Conservation (phyloP, 1,140 invertebrate species). For the Chrysomallon squamiferum region DNA sequence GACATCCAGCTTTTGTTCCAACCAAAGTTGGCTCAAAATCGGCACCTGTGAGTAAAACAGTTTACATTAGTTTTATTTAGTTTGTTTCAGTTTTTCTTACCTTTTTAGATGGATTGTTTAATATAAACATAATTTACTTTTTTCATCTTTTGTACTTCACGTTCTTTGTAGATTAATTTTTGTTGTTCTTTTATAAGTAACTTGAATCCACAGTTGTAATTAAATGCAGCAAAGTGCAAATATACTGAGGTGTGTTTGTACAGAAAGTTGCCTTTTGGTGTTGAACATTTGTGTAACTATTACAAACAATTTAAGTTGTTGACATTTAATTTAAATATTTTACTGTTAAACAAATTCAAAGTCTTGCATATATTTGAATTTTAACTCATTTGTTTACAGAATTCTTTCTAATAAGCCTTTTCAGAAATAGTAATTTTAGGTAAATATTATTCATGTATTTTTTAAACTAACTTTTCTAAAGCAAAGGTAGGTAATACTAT, state of each 20-base stretch:
- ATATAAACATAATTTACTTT: background rate
- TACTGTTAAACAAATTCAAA: too few relatives aligned
- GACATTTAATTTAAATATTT: too few relatives aligned
- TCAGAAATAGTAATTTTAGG: too few relatives aligned
- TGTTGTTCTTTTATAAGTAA: background rate
- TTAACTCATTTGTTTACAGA: too few relatives aligned
- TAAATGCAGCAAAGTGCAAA: background rate
- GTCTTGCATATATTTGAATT: too few relatives aligned
- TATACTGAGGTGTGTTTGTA: background rate
- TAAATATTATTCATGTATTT: too few relatives aligned
- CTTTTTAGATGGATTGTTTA: background rate
- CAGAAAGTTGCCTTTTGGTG: background rate
- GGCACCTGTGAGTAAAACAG: background rate
- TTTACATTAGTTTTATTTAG: background rate
- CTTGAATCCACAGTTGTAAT: background rate
- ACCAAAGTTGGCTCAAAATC: slow-evolving; percentile 71
- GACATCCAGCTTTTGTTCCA: slow-evolving; percentile 91
- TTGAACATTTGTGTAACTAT: background rate
- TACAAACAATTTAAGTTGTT: too few relatives aligned
- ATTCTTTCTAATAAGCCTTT: too few relatives aligned
- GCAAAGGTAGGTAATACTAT: too few relatives aligned
- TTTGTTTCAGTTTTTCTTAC: background rate
- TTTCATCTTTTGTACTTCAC: background rate
- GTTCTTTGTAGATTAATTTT: background rate
- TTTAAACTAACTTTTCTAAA: too few relatives aligned